Base-by-base conservation (phyloP, 1,140 invertebrate genomes). In the Hyles euphorbiae region DNA sequence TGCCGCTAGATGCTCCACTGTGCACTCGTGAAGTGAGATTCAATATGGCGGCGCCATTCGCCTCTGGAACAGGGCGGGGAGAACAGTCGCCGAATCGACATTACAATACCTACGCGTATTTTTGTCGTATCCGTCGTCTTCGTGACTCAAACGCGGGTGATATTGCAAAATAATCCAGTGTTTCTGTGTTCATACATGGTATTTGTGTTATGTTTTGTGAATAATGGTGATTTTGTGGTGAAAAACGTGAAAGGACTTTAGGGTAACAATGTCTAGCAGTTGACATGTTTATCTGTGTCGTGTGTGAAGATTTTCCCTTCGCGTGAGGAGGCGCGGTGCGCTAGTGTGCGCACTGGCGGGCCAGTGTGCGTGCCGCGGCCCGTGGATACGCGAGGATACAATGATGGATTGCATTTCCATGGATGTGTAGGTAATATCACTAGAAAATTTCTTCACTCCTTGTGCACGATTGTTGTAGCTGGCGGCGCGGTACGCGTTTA, bases 211-310 rank as follows among this genome's bases (percentile, higher is more conserved):
- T 83, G 22, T 71, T 78, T 74, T 74, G 83, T 87, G 83, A 59
- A 64, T 74, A 69, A 82, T 82, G 69, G 78, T 88, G 86, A 70
- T 81, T 79, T 72, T 75, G 78, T 87, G 77, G 78, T 88, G 81
- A 83, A 80, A 81, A 86, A 81, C 81, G 81, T 85, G 77, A 78
- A 87, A 83, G 77, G 74, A 85, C 80, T 82, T 86, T 83, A 82
- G 75, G 83, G 83, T 85, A 86, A 87, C 83, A 85, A 88, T 88
- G 86, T 88, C 81, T 88, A 88, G 83, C 70, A 83, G 83, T 87
- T 88, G 86, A 88, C 86, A 88, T 88, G 86, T 88, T 88, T 88
- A 88, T 88, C 86, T 88, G 83, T 87, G 83, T 83, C 81, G 83
- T 87, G 83, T 88, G 83, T 88, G 86, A 88, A 87, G 86, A 88